Percentiles rank a stretch among this genome's conserved stretches.
Evolutionary conservation across 2,113 vertebrate genomes (phyloP).

Genomic region (Tinamus guttatus): DNA sequence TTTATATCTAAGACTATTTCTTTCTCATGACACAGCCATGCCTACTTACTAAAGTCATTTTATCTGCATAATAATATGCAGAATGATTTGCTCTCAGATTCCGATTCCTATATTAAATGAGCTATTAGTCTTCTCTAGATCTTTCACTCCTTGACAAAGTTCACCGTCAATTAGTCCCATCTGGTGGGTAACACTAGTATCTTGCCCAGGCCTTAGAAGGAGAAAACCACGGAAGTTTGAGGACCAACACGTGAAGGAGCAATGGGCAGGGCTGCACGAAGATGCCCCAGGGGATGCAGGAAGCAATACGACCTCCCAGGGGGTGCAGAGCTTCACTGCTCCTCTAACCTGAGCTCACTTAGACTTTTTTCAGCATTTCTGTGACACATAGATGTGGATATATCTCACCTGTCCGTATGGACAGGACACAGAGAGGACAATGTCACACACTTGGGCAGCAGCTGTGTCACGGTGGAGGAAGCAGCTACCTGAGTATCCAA

Average conservation of each 20-base stretch:
- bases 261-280: no score
- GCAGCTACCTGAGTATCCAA: conserved; percentile 18
- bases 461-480: not conserved
- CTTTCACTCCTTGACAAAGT: conserved; percentile 6
- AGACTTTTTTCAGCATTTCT: not conserved
- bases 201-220: not conserved
- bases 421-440: not conserved
- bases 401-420: not conserved
- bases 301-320: not conserved
- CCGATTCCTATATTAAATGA: conserved; percentile 32
- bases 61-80: conserved; percentile 8
- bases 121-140: conserved; percentile 31
- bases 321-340: not conserved
- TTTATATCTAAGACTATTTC: not conserved
- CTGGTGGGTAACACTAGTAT: not conserved
- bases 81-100: conserved; percentile 44
- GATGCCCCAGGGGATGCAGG: not conserved
- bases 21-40: not conserved
- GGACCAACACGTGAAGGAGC: not conserved
- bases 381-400: not conserved
- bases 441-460: conserved; percentile 22
- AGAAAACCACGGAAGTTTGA: not conserved
- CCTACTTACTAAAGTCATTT: not conserved
- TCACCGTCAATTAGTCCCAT: not conserved
- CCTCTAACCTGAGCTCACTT: not conserved